Base-by-base conservation (phyloP, 2,797 vertebrate species). In the Brachymystax lenok region DNA sequence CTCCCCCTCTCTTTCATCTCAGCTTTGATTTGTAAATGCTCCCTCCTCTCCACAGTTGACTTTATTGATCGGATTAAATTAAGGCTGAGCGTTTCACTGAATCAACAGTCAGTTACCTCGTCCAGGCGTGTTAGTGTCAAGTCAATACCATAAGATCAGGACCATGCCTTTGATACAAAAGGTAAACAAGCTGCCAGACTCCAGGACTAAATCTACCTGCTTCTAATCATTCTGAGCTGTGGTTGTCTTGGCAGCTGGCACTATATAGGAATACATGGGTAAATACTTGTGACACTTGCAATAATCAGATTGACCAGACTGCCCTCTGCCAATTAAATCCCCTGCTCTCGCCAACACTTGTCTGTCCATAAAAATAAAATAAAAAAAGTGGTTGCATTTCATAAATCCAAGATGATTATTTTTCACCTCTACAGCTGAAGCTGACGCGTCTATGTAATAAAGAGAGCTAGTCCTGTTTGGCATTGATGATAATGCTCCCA, bases 51-150 rank as follows among this genome's bases (percentile, higher is more conserved):
- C 67, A 5, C 71, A 35, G 72, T 40, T 19, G 51, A 54, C 28
- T 67, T n/a, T 77, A 83, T 82, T 74, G 79, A 86, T 86, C 64
- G 74, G 77, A 35, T 5, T 52, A 35, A 74, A 72, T 76, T 75
- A 74, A 33, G 78, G 68, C 79, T 71, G 80, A 82, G 79, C 33
- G 50, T 66, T 66, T 78, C 73, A 71, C 71, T 69, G 73, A 82
- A 79, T 77, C 78, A 77, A 71, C 40, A 51, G 54, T 16, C 54
- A 19, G 54, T 56, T 56, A 69, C 46, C 35, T 64, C 61, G 77
- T 56, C 24, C 56, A 35, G 77, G 73, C 73, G 64, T 64, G 27
- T 21, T 30, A 19, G 67, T 33, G 24, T 70, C 56, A 59, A 21
- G 69, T 74, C 73, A 69, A 51, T 71, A 71, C n/a, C 24, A 17